Evolutionary conservation across 92 coral and sea anemone species (phyloP), one percentile per base, ranked within the genome.

Genomic region (Palythoa caribaeorum): DNA sequence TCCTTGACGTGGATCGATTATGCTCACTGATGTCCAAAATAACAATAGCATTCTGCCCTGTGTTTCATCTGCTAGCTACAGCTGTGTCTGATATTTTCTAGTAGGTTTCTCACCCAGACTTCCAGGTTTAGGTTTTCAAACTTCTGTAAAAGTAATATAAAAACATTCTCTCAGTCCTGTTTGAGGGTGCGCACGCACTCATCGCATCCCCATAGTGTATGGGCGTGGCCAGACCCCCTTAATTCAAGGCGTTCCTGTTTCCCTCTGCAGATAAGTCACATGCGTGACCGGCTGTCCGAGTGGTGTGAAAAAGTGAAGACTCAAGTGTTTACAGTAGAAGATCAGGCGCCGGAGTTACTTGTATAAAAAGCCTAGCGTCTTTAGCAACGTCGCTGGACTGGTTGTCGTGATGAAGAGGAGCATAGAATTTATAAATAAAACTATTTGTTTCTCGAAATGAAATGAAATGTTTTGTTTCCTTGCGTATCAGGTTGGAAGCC

Each of bases 271-370:
- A 95, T 97, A 83, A 93, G 95, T 63, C 94, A 95, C 84, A 95
- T 97, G 99, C 93, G 94, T 69, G 99, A 95, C 54, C 98, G 98
- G 2, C 80, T 97, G 72, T 90, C 97, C 14, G 99, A 94, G 55
- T 97, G 99, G 99, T 95, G 99, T 57, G 99, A 95, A 6, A 97
- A 97, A 50, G 98, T 96, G 78, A 97, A 97, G 92, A 94, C 96
- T 13, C 98, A 94, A 83, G 95, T 94, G 52, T 94, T 95, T 92
- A 92, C 96, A 69, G 99, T 97, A 36, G 99, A 97, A 79, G 99
- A 97, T 84, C 96, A 97, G 88, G 99, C 95, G 68, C 99, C 99
- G 11, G 99, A 96, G 88, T 92, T 96, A 12, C 88, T 96, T 36
- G 98, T 96, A 40, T 96, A 90, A 90, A 19, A 37, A 57, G 50